These are phyloP conservation scores for Chloromyia formosa DNA, from an alignment of 2,888 invertebrate species.

Conservation along the genomic window DNA sequence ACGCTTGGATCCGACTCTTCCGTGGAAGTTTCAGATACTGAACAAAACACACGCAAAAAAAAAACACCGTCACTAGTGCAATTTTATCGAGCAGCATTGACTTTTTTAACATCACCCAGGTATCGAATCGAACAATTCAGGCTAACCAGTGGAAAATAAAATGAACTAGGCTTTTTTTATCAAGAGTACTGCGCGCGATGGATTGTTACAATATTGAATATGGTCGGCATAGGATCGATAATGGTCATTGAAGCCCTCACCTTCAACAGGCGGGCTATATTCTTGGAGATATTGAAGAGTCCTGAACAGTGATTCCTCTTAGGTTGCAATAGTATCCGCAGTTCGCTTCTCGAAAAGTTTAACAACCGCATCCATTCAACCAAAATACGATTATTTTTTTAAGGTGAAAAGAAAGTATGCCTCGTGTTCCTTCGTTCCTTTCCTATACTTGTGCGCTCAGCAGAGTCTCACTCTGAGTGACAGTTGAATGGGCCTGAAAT, in stretches of 20 bases:
- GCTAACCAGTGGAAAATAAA: conserved; percentile 40
- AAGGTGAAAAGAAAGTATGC: conserved; percentile 36
- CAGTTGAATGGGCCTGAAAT: conserved; percentile 35
- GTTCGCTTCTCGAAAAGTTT: too few species aligned
- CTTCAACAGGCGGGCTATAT: not conserved
- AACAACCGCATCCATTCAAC: too few species aligned
- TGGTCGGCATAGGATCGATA: not conserved
- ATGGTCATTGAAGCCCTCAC: not conserved
- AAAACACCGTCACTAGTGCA: not conserved
- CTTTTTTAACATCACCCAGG: conserved; percentile 9
- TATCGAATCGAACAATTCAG: conserved; percentile 31
- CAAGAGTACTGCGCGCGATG: conserved; percentile 27
- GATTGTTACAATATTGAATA: conserved; percentile 25
- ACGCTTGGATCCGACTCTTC: not conserved
- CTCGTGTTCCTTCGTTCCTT: conserved; percentile 11
- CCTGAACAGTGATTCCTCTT: not conserved
- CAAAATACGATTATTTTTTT: not conserved
- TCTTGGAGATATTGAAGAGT: not conserved
- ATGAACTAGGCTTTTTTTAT: conserved; percentile 4
- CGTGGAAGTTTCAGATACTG: not conserved
- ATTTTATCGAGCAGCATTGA: conserved; percentile 35
- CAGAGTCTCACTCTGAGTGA: conserved; percentile 35
- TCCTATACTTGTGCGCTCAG: conserved; percentile 34
- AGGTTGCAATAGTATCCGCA: not conserved
- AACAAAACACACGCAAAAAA: not conserved